These are phyloP conservation scores for Pelochelys cantorii DNA, from an alignment of 2,797 vertebrate species.

Conservation along the genomic window DNA sequence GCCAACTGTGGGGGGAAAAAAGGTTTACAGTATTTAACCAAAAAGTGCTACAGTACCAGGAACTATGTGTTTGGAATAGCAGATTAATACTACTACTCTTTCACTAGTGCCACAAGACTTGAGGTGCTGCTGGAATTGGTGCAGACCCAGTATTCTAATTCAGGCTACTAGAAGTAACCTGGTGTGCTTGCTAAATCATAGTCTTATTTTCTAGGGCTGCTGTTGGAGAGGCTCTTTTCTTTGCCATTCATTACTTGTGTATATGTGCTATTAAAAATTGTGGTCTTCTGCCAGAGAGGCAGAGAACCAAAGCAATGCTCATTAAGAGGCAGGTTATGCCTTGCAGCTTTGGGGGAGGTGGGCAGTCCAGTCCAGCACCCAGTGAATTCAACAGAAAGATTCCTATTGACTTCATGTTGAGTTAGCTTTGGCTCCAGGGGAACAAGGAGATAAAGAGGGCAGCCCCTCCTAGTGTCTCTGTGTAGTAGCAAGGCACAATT, in stretches of 20 bases:
- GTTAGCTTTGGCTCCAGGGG: neutral
- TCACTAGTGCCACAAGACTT: slow-evolving; percentile 38
- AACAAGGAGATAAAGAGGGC: neutral
- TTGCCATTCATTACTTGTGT: neutral
- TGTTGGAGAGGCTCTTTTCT: slow-evolving; percentile 27
- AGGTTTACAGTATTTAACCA: neutral
- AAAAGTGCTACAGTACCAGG: neutral
- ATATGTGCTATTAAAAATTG: neutral
- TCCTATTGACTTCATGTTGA: neutral
- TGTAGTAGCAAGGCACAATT: neutral
- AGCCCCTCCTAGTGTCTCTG: accelerated
- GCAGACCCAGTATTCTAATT: slow-evolving; percentile 20
- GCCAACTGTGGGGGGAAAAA: neutral
- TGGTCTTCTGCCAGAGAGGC: slow-evolving; percentile 37
- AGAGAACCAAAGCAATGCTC: slow-evolving; percentile 1
- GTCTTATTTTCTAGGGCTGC: slow-evolving; percentile 8
- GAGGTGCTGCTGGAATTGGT: slow-evolving; percentile 36
- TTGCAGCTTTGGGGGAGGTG: neutral
- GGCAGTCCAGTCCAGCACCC: neutral
- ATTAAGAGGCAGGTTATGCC: neutral
- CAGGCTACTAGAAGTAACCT: neutral
- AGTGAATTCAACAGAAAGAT: neutral
- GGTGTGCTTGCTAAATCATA: neutral
- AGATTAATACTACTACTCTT: slow-evolving; percentile 25
- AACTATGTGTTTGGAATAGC: slow-evolving; percentile 8